Base-by-base conservation (phyloP, 1,140 invertebrate genomes). In the Drosophila athabasca region DNA sequence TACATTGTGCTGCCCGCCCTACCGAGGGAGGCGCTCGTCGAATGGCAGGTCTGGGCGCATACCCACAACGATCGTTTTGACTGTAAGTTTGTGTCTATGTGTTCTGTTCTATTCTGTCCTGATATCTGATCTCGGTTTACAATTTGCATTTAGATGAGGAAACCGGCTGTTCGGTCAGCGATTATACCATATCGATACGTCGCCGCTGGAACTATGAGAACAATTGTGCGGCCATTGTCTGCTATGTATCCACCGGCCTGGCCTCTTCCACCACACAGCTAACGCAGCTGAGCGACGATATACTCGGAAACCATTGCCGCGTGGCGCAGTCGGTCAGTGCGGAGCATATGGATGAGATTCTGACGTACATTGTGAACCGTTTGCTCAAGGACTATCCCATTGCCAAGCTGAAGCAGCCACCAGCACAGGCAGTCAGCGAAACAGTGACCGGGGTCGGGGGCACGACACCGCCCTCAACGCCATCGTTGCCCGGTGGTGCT, bases 31-130 rank as follows among this genome's bases (percentile, higher is more conserved):
- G 97, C 96, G n/a, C 93, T 95, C 13, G 95, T 98, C 35, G 97
- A 98, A 92, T 98, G 97, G 97, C 97, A 97, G 90, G 96, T 97
- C 61, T 96, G 96, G 95, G 96, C 96, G 26, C 96, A 97, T 92
- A 94, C 95, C 50, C 95, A 96, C 91, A 97, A 97, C 92, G 95
- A 95, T 92, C 94, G 95, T 76, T 97, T 97, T 90, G 96, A 97
- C 91, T 97, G 96, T 97, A 93, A 94, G 94, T 94, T n/a, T n/a
- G n/a, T n/a, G 17, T 9, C 11, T 11, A 26, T 4, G 19, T 22
- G 11, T 13, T 39, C 7, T 51, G 24, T 31, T 8, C 49, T 26
- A 8, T 35, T 35, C 7, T 35, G 3, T 43, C 41, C 31, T 15
- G 52, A 22, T 48, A 43, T 45, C 26, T 9, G 15, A 43, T 58